phyloP scores from a whole-genome alignment of 2,797 vertebrate species.

The Eutrigla gurnardus region DNA sequence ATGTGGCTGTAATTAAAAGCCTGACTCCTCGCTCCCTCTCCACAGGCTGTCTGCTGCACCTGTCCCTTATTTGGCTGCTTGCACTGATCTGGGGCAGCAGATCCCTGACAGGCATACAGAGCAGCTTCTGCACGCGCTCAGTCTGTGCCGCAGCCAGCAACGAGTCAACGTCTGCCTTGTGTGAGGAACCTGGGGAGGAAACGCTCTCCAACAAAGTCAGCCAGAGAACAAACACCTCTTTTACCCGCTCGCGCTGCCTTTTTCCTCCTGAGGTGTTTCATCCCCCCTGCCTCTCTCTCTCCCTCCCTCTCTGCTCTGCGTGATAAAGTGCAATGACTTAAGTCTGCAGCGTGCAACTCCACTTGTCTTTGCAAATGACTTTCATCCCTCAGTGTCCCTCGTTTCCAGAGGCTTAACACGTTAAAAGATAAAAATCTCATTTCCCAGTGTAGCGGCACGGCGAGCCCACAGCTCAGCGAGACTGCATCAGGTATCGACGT shows the following conservation, averaged over 20 bases:
- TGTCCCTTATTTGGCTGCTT: constrained; percentile 70
- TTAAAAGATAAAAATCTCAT: constrained; percentile 65
- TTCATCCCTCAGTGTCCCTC: constrained; percentile 63
- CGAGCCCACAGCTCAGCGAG: constrained; percentile 40
- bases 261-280: constrained; percentile 50
- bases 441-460: constrained; percentile 33
- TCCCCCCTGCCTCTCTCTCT: neutral
- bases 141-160: constrained; percentile 56
- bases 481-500: constrained; percentile 39
- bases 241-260: constrained; percentile 50
- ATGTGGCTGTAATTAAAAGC: constrained; percentile 75
- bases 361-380: constrained; percentile 76
- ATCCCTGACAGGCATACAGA: constrained; percentile 76
- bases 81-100: constrained; percentile 65
- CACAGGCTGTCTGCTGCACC: constrained; percentile 74
- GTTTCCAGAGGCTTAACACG: constrained; percentile 66
- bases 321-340: constrained; percentile 59
- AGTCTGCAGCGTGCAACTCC: constrained; percentile 62
- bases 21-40: constrained; percentile 55
- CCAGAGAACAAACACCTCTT: constrained; percentile 75
- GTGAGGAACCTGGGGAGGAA: constrained; percentile 66
- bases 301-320: constrained; percentile 32
- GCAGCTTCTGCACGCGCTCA: constrained; percentile 67
- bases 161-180: constrained; percentile 78
- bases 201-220: constrained; percentile 66